These are phyloP conservation scores for Rallus limicola DNA, from an alignment of 2,113 vertebrate species.

Conservation along the genomic window DNA sequence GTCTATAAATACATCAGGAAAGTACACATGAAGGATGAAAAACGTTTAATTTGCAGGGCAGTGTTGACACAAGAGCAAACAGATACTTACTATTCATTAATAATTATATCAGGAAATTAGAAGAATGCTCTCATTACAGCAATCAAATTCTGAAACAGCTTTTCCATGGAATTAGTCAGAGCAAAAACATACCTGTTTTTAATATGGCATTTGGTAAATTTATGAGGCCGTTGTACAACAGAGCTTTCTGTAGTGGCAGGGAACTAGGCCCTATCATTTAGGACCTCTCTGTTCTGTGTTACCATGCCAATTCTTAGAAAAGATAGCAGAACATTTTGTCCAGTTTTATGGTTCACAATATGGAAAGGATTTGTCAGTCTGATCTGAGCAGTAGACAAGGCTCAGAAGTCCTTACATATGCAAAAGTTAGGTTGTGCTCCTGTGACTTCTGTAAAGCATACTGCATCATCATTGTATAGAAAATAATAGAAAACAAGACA, in stretches of 20 bases:
- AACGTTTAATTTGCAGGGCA: not conserved
- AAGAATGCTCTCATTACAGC: not conserved
- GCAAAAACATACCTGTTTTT: constrained; percentile 16
- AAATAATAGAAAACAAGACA: not conserved
- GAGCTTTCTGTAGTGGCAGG: not conserved
- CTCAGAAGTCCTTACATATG: not conserved
- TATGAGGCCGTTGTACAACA: not conserved
- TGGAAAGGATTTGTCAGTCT: not conserved
- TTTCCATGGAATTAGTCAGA: not conserved
- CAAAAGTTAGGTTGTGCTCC: not conserved
- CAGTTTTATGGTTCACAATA: not conserved
- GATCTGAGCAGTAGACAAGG: not conserved
- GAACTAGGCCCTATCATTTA: not conserved
- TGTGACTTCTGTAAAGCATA: not conserved
- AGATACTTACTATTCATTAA: not conserved
- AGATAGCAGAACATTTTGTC: constrained; percentile 45
- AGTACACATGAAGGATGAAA: constrained; percentile 9
- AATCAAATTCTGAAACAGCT: not conserved
- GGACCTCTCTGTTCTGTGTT: not conserved
- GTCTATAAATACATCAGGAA: constrained; percentile 3
- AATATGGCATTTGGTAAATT: not conserved
- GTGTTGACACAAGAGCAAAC: not conserved
- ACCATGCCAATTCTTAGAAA: not conserved
- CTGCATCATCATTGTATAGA: not conserved
- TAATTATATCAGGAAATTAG: not conserved